Evolutionary conservation across 2,888 invertebrate genomes (phyloP).

Genomic region (Adineta ricciae): DNA sequence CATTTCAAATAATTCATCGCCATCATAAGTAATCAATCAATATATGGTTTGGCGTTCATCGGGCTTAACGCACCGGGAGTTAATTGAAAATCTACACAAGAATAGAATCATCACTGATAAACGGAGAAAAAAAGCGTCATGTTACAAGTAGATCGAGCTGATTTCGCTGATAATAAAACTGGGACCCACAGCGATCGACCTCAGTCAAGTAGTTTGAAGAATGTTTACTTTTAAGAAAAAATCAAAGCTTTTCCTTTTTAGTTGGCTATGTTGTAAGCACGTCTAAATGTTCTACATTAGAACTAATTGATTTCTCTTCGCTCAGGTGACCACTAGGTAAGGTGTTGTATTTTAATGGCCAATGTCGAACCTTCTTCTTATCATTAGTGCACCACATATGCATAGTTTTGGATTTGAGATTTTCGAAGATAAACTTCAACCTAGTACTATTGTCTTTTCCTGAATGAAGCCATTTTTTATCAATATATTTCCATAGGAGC

Average conservation of each 20-base stretch:
- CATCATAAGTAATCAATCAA: not conserved
- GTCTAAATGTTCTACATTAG: not conserved
- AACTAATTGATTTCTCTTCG: no score
- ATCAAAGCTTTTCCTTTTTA: not conserved
- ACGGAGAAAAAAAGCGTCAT: conserved; percentile 44
- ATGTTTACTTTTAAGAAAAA: no score
- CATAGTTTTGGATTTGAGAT: conserved; percentile 50
- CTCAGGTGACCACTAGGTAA: no score
- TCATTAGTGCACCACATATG: conserved; percentile 28
- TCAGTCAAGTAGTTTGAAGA: not conserved
- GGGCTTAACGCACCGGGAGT: conserved; percentile 18
- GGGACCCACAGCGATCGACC: conserved; percentile 23
- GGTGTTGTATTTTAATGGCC: no score
- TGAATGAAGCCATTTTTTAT: no score
- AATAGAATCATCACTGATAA: conserved; percentile 43
- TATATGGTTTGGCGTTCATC: conserved; percentile 19
- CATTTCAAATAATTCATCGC: not conserved
- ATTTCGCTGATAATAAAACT: conserved; percentile 35
- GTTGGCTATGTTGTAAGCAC: conserved; percentile 24
- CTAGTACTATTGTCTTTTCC: no score
- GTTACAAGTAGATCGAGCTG: conserved; percentile 36
- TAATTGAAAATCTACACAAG: conserved; percentile 22
- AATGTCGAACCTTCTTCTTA: no score
- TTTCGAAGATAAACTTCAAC: conserved; percentile 43
- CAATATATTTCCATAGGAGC: conserved; percentile 43